Percentiles rank a stretch among this genome's conserved stretches.
Evolutionary conservation across 2,888 invertebrate genomes (phyloP).

Genomic region (Phytoseiulus persimilis): DNA sequence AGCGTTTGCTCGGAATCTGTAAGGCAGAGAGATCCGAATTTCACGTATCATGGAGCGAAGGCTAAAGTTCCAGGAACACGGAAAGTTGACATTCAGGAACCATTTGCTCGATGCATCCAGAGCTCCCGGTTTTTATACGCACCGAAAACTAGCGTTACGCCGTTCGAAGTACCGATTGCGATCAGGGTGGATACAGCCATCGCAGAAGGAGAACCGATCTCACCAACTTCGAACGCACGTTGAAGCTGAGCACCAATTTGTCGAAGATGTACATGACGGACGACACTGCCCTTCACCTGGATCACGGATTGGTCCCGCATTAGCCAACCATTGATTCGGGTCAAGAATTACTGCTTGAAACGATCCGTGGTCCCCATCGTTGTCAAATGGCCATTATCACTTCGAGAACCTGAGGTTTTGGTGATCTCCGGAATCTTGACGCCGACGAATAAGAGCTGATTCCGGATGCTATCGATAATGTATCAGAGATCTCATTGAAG

Average conservation of each 20-base stretch:
- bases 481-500: conserved; percentile 43
- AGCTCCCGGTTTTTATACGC: conserved; percentile 51
- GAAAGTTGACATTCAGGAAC: no score
- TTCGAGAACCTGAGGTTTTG: conserved; percentile 45
- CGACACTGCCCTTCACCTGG: conserved; percentile 56
- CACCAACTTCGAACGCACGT: conserved; percentile 76
- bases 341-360: no score
- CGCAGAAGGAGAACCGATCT: conserved; percentile 78
- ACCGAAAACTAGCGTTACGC: conserved; percentile 77
- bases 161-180: conserved; percentile 89
- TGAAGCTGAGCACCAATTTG: conserved; percentile 78
- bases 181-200: conserved; percentile 65
- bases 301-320: neutral
- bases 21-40: conserved; percentile 39
- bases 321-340: neutral
- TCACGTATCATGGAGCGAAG: no score
- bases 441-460: conserved; percentile 48
- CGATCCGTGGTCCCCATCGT: no score
- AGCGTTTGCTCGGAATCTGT: conserved; percentile 63
- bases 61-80: no score
- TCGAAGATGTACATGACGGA: conserved; percentile 70
- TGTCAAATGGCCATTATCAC: no score
- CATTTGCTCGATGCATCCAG: no score
- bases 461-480: conserved; percentile 48
- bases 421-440: conserved; percentile 44